phyloP scores from a whole-genome alignment of 2,797 vertebrate genomes.

The Iguana delicatissima region DNA sequence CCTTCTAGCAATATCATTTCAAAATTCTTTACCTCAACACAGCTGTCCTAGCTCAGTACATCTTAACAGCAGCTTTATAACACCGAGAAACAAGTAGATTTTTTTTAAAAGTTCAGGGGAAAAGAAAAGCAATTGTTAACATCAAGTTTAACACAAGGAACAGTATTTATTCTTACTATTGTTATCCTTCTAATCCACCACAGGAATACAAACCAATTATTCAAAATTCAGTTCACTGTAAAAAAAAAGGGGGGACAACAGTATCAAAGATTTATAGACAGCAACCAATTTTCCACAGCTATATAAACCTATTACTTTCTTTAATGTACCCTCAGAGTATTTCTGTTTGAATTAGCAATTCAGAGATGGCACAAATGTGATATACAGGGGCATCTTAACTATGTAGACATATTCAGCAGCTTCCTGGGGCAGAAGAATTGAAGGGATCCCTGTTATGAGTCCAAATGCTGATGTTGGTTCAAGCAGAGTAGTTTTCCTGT shows the following conservation, averaged over 20 bases:
- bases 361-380: not conserved
- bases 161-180: constrained; percentile 14
- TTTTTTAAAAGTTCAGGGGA: constrained; percentile 53
- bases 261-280: not conserved
- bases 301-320: not conserved
- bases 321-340: not conserved
- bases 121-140: constrained; percentile 43
- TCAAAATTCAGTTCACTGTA: not conserved
- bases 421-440: not conserved
- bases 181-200: not conserved
- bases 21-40: constrained; percentile 50
- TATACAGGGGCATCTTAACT: not conserved
- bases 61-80: constrained; percentile 50
- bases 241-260: not conserved
- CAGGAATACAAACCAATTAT: constrained; percentile 1
- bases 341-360: not conserved
- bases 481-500: not conserved
- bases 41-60: constrained; percentile 69
- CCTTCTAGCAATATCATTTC: constrained; percentile 64
- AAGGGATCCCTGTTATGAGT: not conserved
- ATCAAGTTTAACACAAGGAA: constrained; percentile 40
- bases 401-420: not conserved
- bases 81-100: constrained; percentile 49
- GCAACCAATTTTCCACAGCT: not conserved
- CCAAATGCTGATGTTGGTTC: not conserved